phyloP scores from a whole-genome alignment of 2,888 invertebrate species.

The Orgyia antiqua region DNA sequence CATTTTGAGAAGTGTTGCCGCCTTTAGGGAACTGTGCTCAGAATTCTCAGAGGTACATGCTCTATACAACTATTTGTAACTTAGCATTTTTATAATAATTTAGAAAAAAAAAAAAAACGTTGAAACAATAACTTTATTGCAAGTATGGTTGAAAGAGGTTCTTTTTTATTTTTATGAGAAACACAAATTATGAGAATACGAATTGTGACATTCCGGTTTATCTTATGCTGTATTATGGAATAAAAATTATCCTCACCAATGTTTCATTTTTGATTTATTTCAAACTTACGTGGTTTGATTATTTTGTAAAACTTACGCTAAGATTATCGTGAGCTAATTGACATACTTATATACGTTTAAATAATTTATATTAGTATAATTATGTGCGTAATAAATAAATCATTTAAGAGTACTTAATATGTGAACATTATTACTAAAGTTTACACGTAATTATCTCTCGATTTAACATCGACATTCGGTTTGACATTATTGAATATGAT shows the following conservation, averaged over 20 bases:
- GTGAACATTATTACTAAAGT: no score
- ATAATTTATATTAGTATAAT: conserved; percentile 11
- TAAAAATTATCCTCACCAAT: conserved; percentile 76
- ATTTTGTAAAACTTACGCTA: conserved; percentile 9
- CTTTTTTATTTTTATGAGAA: conserved; percentile 67
- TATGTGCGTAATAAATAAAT: conserved; percentile 11
- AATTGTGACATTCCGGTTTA: conserved; percentile 78
- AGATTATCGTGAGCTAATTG: conserved; percentile 4
- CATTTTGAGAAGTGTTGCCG: conserved; percentile 62
- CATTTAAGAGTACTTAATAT: conserved; percentile 9
- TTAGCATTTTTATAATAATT: conserved; percentile 78
- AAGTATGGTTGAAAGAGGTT: conserved; percentile 62
- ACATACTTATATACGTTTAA: conserved; percentile 7
- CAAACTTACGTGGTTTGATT: conserved; percentile 2
- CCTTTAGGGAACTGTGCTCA: conserved; percentile 57
- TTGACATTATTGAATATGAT: no score
- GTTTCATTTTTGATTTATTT: conserved; percentile 43
- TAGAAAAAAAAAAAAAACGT: conserved; percentile 59
- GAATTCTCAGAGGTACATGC: conserved; percentile 65
- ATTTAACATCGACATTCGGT: no score
- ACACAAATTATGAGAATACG: conserved; percentile 64
- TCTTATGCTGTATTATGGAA: conserved; percentile 79
- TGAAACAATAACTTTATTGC: conserved; percentile 63
- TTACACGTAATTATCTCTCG: no score
- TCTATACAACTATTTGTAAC: conserved; percentile 76